phyloP scores from a whole-genome alignment of 2,113 vertebrate species.

The Thinocorus orbignyianus region DNA sequence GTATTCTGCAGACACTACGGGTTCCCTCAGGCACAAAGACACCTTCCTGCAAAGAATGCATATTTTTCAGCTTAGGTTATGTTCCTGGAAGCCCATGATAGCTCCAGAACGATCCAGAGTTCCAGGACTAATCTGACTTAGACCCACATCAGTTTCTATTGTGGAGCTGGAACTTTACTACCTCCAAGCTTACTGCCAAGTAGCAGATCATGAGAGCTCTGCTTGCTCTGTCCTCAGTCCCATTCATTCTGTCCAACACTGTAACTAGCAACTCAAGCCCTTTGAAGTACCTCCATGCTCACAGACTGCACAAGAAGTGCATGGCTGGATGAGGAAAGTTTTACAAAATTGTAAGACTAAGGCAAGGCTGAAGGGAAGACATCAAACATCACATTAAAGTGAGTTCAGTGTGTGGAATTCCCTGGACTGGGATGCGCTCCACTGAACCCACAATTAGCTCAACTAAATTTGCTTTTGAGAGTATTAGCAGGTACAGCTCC shows the following conservation, averaged over 20 bases:
- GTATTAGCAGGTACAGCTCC: background rate
- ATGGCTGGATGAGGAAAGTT: background rate
- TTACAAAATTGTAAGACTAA: background rate
- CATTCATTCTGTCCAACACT: background rate
- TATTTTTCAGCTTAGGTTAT: background rate
- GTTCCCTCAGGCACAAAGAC: background rate
- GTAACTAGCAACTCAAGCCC: background rate
- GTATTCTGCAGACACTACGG: background rate
- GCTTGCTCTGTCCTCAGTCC: background rate
- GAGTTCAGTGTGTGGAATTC: background rate
- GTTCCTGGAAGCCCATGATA: background rate
- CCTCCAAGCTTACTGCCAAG: background rate
- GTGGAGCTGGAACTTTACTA: background rate
- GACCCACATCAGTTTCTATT: background rate
- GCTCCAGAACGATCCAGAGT: background rate
- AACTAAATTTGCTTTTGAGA: background rate
- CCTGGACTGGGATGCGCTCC: background rate
- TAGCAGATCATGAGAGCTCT: background rate
- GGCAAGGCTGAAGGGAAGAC: background rate
- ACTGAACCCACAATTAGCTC: background rate
- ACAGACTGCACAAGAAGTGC: background rate
- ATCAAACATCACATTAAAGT: background rate
- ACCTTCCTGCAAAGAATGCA: background rate
- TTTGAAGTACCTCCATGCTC: background rate
- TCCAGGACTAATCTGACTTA: background rate